Percentiles rank a stretch among this genome's conserved stretches.
Evolutionary conservation across 2,797 vertebrate species (phyloP).

Genomic region (Melopsittacus undulatus): DNA sequence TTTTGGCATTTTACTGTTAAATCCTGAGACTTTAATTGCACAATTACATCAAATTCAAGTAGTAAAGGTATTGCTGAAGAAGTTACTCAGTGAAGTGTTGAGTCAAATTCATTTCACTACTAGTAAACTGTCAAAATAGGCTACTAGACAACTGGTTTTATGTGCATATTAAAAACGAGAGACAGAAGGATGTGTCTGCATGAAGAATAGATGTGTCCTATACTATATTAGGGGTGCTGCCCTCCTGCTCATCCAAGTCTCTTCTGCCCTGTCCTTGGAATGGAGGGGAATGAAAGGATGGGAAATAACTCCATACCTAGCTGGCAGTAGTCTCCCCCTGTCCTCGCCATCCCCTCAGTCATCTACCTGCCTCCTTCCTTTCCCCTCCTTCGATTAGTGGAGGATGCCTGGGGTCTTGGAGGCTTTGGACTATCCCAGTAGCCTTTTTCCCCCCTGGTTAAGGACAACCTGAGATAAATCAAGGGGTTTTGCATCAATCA

Average conservation of each 20-base stretch:
- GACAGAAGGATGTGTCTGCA: neutral
- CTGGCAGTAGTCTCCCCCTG: neutral
- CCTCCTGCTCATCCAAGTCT: neutral
- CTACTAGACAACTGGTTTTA: neutral
- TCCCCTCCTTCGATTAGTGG: neutral
- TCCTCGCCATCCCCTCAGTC: neutral
- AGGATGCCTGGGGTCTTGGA: neutral
- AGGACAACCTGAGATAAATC: neutral
- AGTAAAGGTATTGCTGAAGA: neutral
- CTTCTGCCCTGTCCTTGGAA: neutral
- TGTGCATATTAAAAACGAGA: neutral
- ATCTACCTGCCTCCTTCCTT: neutral
- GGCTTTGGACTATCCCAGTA: neutral
- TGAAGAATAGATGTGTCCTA: neutral
- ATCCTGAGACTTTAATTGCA: neutral
- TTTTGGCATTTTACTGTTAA: neutral
- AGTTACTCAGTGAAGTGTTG: neutral
- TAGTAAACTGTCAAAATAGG: neutral
- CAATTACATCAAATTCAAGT: neutral
- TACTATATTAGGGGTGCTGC: neutral
- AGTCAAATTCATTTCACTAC: neutral
- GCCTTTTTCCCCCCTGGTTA: rapidly evolving
- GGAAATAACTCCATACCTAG: neutral
- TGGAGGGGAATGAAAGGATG: neutral
- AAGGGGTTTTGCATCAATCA: neutral